A percentile compares a stretch with the other conserved stretches of the same genome.
phyloP scores from a whole-genome alignment of 2,888 invertebrate genomes.

The Petrophora chlorosata region DNA sequence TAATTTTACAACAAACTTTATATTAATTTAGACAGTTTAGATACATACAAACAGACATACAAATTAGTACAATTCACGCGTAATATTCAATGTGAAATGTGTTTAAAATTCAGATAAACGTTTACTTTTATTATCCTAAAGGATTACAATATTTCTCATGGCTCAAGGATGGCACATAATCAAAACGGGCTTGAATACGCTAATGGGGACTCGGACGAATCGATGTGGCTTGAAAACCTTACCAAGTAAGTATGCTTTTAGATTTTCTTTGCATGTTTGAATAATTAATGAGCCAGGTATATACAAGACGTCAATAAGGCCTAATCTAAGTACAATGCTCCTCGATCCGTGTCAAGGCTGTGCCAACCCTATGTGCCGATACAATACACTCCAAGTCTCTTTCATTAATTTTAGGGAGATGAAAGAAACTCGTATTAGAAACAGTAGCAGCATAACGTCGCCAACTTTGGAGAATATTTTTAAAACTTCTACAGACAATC shows the following conservation, averaged over 20 bases:
- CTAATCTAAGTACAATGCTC: slow-evolving; percentile 44
- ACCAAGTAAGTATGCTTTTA: slow-evolving; percentile 62
- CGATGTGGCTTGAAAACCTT: slow-evolving; percentile 75
- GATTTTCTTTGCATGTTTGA: slow-evolving; percentile 32
- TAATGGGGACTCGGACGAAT: slow-evolving; percentile 59
- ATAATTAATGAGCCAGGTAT: slow-evolving; percentile 51
- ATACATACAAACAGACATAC: background rate
- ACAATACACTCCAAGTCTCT: slow-evolving; percentile 15
- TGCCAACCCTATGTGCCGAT: slow-evolving; percentile 31
- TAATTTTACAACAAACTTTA: slow-evolving; percentile 22
- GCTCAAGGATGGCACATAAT: slow-evolving; percentile 72
- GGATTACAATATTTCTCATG: slow-evolving; percentile 55
- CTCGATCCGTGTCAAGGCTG: slow-evolving; percentile 56
- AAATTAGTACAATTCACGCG: background rate
- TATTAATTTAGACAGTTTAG: slow-evolving; percentile 3
- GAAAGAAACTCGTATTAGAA: slow-evolving; percentile 72
- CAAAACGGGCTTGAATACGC: slow-evolving; percentile 63
- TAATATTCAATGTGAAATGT: slow-evolving; percentile 12
- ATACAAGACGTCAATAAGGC: slow-evolving; percentile 44
- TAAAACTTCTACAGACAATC: slow-evolving; percentile 52
- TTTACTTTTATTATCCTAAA: slow-evolving; percentile 21
- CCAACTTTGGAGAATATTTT: slow-evolving; percentile 44
- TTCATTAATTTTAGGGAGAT: slow-evolving; percentile 62
- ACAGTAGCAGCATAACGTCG: slow-evolving; percentile 49
- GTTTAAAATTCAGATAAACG: slow-evolving; percentile 13